Evolutionary conservation across 1,140 invertebrate species (phyloP), one percentile per base, ranked within the genome.

Genomic region (Ips nitidus): DNA sequence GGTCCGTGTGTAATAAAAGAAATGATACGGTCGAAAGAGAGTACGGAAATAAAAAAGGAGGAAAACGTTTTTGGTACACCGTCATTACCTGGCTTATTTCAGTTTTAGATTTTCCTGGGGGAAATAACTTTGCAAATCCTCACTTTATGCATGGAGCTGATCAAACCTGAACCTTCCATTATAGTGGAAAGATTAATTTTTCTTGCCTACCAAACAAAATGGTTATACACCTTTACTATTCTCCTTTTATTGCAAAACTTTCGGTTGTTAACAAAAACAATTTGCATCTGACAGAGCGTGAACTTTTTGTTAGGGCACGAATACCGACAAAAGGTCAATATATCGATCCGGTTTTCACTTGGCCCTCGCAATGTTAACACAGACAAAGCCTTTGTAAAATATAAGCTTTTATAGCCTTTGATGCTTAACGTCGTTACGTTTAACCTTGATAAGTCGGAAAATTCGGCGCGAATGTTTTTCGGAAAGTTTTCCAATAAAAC

Each of bases 361-460:
- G 43, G 41, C 39, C 37, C 59, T 47, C 59, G 36, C 43, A 47
- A 39, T 61, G 59, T 61, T 61, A 61, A 61, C 59, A 61, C 43
- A 61, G 59, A 61, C 59, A 61, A 61, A 61, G 59, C 59, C 42
- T 61, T 61, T 61, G 59, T 61, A 61, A 61, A 60, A 61, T 42
- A 45, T 47, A 47, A 43, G 59, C 59, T 45, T 50, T 50, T 50
- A 50, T 50, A 50, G 45, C 45, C 45, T 61, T 61, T 61, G 42
- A 61, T 61, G 50, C 43, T 40, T 61, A 47, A 50, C 45, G 7
- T 8, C 41, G 43, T 47, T 47, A 45, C 22, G 45, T 61, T 37
- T 61, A 45, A 61, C 59, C 59, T 47, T 45, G n/a, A 50, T 45
- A 61, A 37, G 7, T 38, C 2, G 59, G 41, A 36, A 50, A 50